Conservation (phyloP, 2,797 vertebrate species). For the Betta splendens region DNA sequence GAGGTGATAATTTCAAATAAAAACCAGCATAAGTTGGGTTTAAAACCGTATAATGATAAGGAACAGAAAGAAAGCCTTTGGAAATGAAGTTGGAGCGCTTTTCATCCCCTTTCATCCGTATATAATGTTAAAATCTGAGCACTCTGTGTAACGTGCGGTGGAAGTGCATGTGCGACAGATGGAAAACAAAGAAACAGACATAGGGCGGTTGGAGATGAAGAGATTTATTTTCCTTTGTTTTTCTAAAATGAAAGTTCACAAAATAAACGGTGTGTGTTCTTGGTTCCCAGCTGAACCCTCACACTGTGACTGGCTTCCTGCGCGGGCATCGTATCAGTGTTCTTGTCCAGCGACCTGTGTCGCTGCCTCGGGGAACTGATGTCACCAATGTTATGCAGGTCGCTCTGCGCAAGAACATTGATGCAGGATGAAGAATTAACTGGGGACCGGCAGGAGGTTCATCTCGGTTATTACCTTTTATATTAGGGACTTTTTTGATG, state of each 20-base stretch:
- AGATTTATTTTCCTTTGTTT: neutral
- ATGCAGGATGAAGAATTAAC: neutral
- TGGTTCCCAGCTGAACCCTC: neutral
- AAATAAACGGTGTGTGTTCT: neutral
- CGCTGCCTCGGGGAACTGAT: neutral
- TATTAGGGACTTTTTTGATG: no score
- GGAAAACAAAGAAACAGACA: constrained; percentile 27
- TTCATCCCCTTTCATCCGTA: constrained; percentile 56
- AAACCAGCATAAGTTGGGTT: constrained; percentile 43
- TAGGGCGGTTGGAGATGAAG: neutral
- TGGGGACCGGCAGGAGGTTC: no score
- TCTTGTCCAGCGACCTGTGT: neutral
- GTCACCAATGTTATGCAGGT: neutral
- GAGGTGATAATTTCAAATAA: constrained; percentile 38
- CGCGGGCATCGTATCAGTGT: neutral
- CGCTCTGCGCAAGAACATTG: neutral
- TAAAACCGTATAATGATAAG: constrained; percentile 51
- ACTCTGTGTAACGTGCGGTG: constrained; percentile 25
- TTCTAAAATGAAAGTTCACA: neutral
- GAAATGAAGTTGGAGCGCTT: constrained; percentile 57
- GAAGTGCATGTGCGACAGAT: constrained; percentile 34
- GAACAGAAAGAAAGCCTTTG: constrained; percentile 51
- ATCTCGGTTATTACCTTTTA: no score
- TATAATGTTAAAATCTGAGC: constrained; percentile 34
- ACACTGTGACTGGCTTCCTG: neutral